Evolutionary conservation across 2,797 vertebrate species (phyloP).

Genomic region (Eulemur mongoz): DNA sequence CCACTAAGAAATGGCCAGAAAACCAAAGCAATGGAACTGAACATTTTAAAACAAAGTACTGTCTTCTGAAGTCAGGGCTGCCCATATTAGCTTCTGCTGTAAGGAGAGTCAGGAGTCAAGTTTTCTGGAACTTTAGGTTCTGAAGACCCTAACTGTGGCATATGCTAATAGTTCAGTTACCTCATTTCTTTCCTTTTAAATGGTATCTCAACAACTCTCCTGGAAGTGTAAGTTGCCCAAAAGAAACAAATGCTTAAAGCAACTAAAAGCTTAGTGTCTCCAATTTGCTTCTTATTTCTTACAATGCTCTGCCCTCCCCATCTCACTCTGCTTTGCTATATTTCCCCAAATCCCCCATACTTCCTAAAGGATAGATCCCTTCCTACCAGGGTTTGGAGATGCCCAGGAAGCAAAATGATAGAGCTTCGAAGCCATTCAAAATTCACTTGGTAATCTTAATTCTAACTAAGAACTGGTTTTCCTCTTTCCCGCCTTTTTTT

Average conservation of each 20-base stretch:
- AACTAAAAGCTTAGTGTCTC: not conserved
- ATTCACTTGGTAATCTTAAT: not conserved
- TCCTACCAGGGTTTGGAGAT: not conserved
- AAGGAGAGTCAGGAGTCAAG: not conserved
- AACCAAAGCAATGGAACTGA: not conserved
- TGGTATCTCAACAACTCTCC: slow-evolving; percentile 19
- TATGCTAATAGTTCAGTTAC: slow-evolving; percentile 8
- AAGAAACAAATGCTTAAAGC: slow-evolving; percentile 25
- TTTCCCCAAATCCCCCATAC: not conserved
- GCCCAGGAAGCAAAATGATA: not conserved
- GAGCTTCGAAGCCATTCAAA: slow-evolving; percentile 15
- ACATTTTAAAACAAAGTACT: slow-evolving; percentile 3
- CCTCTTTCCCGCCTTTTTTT: not conserved
- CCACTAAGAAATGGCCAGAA: slow-evolving; percentile 39
- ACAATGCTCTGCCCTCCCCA: not conserved
- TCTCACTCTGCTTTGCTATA: not conserved
- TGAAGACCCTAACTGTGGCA: not conserved
- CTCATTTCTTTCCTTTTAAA: not conserved
- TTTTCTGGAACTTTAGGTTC: not conserved
- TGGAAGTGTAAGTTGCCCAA: not conserved
- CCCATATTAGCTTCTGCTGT: not conserved
- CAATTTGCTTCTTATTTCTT: not conserved
- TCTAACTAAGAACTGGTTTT: slow-evolving; percentile 12
- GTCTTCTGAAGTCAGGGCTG: not conserved
- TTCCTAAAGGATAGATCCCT: not conserved